These are phyloP conservation scores for Hofmannophila pseudospretella DNA, from an alignment of 2,888 invertebrate species.

Conservation along the genomic window DNA sequence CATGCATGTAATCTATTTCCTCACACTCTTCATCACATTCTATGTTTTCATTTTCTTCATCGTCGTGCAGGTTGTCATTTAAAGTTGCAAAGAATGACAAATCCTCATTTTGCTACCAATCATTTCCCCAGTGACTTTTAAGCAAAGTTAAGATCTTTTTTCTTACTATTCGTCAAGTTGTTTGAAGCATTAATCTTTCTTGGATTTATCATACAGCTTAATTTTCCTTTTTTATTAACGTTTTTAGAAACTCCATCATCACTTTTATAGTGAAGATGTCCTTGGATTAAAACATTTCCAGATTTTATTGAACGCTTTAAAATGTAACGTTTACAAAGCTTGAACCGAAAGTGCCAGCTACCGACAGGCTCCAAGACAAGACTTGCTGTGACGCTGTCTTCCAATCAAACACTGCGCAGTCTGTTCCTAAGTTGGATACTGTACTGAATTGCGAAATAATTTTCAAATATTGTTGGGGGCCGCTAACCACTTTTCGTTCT, in stretches of 20 bases:
- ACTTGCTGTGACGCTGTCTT: conserved; percentile 17
- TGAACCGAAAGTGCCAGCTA: conserved; percentile 19
- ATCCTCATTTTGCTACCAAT: conserved; percentile 12
- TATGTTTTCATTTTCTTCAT: conserved; percentile 9
- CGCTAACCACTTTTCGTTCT: conserved; percentile 14
- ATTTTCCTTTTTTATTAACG: conserved; percentile 10
- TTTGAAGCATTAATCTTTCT: conserved; percentile 9
- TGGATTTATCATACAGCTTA: conserved; percentile 13
- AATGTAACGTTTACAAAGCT: conserved; percentile 18
- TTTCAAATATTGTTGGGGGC: conserved; percentile 15
- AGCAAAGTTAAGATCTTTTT: conserved; percentile 14
- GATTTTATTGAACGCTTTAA: conserved; percentile 17
- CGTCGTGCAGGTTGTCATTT: conserved; percentile 2
- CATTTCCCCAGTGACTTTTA: conserved; percentile 12
- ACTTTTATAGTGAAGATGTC: conserved; percentile 19
- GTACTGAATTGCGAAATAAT: conserved; percentile 17
- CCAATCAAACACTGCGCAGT: conserved; percentile 19
- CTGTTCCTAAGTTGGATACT: conserved; percentile 11
- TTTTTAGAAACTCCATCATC: conserved; percentile 12
- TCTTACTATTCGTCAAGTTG: conserved; percentile 6
- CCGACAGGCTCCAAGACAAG: conserved; percentile 17
- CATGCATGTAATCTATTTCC: conserved; percentile 9
- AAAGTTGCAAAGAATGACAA: conserved; percentile 3
- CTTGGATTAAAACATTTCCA: conserved; percentile 20
- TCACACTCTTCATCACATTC: conserved; percentile 6